Conservation (phyloP, 2,797 vertebrate genomes). For the Crocodylus rhombifer region DNA sequence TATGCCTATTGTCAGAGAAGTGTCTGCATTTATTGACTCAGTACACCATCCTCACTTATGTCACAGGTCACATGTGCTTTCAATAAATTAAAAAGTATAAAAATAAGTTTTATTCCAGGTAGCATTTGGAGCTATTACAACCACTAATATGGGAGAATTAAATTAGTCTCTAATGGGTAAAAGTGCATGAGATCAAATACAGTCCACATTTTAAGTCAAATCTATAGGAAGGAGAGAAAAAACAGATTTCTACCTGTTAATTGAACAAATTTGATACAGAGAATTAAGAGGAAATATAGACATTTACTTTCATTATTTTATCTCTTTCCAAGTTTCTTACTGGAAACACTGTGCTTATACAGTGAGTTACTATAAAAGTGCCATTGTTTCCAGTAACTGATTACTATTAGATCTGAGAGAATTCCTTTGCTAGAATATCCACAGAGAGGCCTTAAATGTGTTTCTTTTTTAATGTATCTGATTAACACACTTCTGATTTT, state of each 20-base stretch:
- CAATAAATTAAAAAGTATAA: background rate
- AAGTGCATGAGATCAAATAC: background rate
- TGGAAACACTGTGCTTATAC: background rate
- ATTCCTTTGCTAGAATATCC: background rate
- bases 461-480: background rate
- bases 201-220: background rate
- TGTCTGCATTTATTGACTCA: background rate
- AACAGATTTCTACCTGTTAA: background rate
- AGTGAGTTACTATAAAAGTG: background rate
- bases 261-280: background rate
- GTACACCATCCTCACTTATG: background rate
- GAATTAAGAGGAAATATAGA: background rate
- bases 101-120: background rate
- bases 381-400: background rate
- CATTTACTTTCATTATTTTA: background rate
- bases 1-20: background rate
- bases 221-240: background rate
- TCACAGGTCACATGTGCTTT: background rate
- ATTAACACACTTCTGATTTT: background rate
- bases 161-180: background rate
- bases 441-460: background rate
- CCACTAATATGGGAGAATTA: background rate
- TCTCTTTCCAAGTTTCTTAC: background rate
- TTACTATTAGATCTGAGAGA: background rate
- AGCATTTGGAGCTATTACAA: background rate